Evolutionary conservation across 2,888 invertebrate genomes (phyloP), one percentile per base, ranked within the genome.

Genomic region (Drosophila colorata): DNA sequence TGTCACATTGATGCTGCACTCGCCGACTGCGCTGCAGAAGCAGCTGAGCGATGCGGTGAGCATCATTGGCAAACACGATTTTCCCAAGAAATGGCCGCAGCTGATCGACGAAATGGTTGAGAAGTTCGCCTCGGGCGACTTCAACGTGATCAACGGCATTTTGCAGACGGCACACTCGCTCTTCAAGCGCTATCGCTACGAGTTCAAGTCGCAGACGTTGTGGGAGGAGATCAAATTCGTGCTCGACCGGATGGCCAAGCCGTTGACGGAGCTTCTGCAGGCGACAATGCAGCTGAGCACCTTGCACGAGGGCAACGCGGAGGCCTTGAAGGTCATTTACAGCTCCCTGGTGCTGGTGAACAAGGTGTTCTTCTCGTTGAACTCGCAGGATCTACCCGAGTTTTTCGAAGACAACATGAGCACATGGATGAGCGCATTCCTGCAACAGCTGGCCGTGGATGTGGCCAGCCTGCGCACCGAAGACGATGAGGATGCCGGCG

Each of bases 171-270:
- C 98, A 0, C 98, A 99, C 92, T 99, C 99, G 0, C 93, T 99
- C 1, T 99, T 99, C 93, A 98, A 98, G 92, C 95, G 97, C 78
- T 99, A 99, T 92, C 95, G 99, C 51, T 97, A 96, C 89, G 99
- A 99, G 93, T 98, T 98, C 91, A 98, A 98, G 92, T 98, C 98
- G 0, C 96, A 99, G 90, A 94, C 95, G 66, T 93, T 99, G 3
- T 99, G 99, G 99, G 95, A 95, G 53, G 99, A 99, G 93, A 99
- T 99, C 70, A 98, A 98, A 92, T 96, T 97, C 93, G 99, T 99
- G 1, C 92, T 99, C 76, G 97, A 98, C 66, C 96, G 96, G 83
- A 96, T 99, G 93, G 98, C 99, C 0, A 95, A 97, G 85, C 98
- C 99, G 0, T 94, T 99, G 38, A 99, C 99, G 0, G 96, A 98